Evolutionary conservation across 2,113 vertebrate genomes (phyloP), one percentile per base, ranked within the genome.

Genomic region (Nymphicus hollandicus): DNA sequence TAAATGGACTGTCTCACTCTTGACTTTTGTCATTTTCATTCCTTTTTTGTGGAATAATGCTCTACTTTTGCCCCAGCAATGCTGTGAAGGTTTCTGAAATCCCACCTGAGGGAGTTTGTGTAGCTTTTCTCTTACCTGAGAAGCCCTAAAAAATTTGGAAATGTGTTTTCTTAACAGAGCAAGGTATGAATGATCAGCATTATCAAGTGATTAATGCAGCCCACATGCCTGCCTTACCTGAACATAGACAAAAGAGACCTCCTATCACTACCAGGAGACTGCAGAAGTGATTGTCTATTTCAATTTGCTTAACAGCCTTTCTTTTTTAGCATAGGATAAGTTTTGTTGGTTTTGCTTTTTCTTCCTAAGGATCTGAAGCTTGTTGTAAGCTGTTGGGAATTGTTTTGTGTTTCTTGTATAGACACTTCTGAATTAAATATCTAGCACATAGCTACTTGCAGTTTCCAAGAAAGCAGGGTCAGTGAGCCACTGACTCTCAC

Each of bases 11-110:
- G 1, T 55, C 43, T 89, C 27, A 6, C 39, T 52, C 55, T n/a
- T 89, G 65, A 24, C 43, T 88, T 88, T 73, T 94, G 55, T 77
- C 3, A 41, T 58, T 81, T 78, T 44, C 64, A 56, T 72, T 81
- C 13, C 5, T 47, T 89, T 74, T n/a, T 35, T 63, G 35, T n/a
- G 23, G 33, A 91, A 82, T 70, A 65, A 65, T 6, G 12, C 33
- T 50, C 17, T 22, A 1, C 31, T 86, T 82, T 27, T 84, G 24
- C 17, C 0, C 0, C 17, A 65, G 49, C 7, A 18, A 25, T 44
- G 28, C 44, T 49, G 1, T 33, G 28, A 50, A 77, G 17, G 13
- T 66, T 88, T 87, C 56, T 91, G 77, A 47, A 81, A 29, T 47
- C 52, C 49, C 47, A 72, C 22, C n/a, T 46, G 12, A 74, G 10